Evolutionary conservation across 2,888 invertebrate species (phyloP).

Genomic region (Congeria kusceri): DNA sequence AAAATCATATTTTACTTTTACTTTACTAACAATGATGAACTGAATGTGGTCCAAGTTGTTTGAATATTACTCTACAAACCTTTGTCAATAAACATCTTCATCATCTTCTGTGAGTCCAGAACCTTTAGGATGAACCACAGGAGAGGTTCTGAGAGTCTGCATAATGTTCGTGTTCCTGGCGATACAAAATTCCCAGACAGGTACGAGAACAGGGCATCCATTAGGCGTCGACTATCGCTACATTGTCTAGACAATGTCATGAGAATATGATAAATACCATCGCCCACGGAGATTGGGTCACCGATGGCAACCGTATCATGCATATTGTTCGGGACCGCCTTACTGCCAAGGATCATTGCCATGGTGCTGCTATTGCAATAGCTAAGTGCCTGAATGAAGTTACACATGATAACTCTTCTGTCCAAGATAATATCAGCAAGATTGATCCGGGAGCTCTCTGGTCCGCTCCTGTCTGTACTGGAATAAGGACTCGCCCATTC

Average conservation of each 20-base stretch:
- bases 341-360: constrained; percentile 89
- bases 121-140: constrained; percentile 93
- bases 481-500: background rate
- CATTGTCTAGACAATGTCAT: constrained; percentile 92
- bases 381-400: constrained; percentile 92
- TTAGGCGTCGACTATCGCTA: constrained; percentile 90
- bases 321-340: constrained; percentile 78
- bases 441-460: constrained; percentile 58
- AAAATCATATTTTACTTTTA: too few relatives aligned
- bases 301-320: constrained; percentile 80
- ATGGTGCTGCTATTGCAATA: constrained; percentile 91
- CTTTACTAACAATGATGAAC: too few relatives aligned
- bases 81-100: constrained; percentile 91
- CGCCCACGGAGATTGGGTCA: constrained; percentile 91
- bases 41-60: too few relatives aligned
- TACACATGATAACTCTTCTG: constrained; percentile 91
- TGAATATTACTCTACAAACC: constrained; percentile 82
- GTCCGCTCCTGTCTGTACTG: constrained; percentile 19
- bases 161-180: constrained; percentile 77
- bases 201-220: constrained; percentile 92
- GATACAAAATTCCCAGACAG: constrained; percentile 85
- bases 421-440: constrained; percentile 82
- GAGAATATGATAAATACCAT: constrained; percentile 94
- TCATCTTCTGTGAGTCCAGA: constrained; percentile 91
- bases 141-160: constrained; percentile 93